Evolutionary conservation across 2,113 vertebrate species (phyloP).

Genomic region (Sialia sialis): DNA sequence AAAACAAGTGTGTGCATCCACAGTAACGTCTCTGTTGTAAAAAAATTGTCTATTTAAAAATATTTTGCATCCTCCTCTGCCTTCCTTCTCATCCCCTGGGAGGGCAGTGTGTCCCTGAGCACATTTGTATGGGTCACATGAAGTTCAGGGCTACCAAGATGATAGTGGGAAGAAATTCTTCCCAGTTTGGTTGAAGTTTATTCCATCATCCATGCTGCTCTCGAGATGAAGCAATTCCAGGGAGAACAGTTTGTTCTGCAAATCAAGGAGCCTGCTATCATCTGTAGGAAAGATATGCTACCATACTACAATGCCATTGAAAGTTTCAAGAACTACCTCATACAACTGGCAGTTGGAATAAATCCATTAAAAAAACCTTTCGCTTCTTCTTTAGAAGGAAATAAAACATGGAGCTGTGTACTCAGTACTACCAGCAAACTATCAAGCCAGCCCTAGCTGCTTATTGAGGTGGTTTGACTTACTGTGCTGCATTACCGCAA

Average conservation of each 20-base stretch:
- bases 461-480: neutral
- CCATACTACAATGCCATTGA: accelerated
- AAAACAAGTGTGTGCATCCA: neutral
- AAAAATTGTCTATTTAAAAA: neutral
- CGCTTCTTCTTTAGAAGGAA: neutral
- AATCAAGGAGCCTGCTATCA: neutral
- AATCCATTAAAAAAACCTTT: neutral
- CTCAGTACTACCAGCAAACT: neutral
- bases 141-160: neutral
- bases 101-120: neutral
- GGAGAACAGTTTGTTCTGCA: neutral
- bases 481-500: neutral
- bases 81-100: neutral
- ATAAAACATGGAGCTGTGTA: neutral
- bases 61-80: neutral
- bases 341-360: neutral
- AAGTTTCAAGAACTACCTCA: neutral
- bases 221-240: neutral
- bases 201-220: neutral
- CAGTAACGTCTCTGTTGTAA: neutral
- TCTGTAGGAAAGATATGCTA: neutral
- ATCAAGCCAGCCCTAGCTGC: neutral
- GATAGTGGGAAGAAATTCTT: neutral
- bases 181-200: neutral
- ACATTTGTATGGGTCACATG: accelerated